Evolutionary conservation across 2,888 invertebrate species (phyloP), one percentile per base, ranked within the genome.

Genomic region (Aspidiotus destructor): DNA sequence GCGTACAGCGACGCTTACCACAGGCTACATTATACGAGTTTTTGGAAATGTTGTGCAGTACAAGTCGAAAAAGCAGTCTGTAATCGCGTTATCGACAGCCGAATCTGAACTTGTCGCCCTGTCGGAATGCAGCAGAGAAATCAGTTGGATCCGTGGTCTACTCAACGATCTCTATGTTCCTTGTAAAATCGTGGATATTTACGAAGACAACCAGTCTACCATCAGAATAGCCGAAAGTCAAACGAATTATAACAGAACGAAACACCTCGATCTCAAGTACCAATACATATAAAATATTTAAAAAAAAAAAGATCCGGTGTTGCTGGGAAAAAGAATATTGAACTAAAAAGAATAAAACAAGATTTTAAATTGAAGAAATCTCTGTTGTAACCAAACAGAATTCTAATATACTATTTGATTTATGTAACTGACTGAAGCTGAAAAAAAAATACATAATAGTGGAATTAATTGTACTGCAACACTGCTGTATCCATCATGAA

Each of bases 1-100:
- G 62, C 62, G 1, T 62, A 48, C 16, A 11, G 17, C n/a, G 62
- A 62, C 48, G 62, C 62, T n/a, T 16, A 60, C 8, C 28, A 40
- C 13, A 3, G 60, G 41, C 3, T 41, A 41, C 13, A 11, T 40
- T 28, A 60, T 60, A 2, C 13, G 11, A 28, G 60, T 60, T 40
- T 60, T 28, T 7, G 60, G 60, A 41, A 60, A 7, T 60, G 11
- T 41, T 10, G 60, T 60, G 1, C 41, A 60, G 2, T 60, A 5
- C n/a, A 28, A 41, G 15, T 60, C 41, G 2, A 15, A 15, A 11
- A 60, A 60, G 41, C 60, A 60, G 7, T 16, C 40, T 13, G 16
- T 60, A 15, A 15, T 60, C 13, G 41, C 60, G 1, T 40, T 60
- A 41, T 60, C 60, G 2, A 3, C 60, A 2, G 41, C 60, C 8